Percentiles rank a stretch among this genome's conserved stretches.
phyloP scores from a whole-genome alignment of 1,140 invertebrate genomes.

The Drosophila melanogaster region DNA sequence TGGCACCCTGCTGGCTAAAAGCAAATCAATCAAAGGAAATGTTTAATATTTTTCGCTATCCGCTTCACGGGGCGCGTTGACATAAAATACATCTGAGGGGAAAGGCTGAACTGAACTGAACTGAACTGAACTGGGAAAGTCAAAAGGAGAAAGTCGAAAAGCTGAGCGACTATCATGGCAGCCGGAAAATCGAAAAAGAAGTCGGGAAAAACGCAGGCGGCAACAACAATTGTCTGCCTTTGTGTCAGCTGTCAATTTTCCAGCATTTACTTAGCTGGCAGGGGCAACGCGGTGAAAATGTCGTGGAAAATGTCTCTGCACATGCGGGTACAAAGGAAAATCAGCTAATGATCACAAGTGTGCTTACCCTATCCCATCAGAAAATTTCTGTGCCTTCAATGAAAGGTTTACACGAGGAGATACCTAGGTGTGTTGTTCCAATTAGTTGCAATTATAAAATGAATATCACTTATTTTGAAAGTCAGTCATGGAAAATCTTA shows the following conservation, averaged over 20 bases:
- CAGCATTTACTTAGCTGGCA: slow-evolving; percentile 24
- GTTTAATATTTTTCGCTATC: slow-evolving; percentile 69
- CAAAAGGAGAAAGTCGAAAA: slow-evolving; percentile 21
- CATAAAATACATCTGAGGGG: slow-evolving; percentile 26
- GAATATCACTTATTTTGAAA: no score
- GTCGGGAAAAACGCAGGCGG: slow-evolving; percentile 10
- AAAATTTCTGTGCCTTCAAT: not conserved
- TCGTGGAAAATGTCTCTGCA: slow-evolving; percentile 1
- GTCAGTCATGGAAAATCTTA: no score
- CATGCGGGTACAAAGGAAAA: slow-evolving; percentile 8
- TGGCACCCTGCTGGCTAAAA: slow-evolving; percentile 22
- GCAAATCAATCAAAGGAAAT: slow-evolving; percentile 69
- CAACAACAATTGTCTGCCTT: slow-evolving; percentile 41
- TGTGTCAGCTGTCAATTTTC: slow-evolving; percentile 54
- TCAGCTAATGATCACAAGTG: slow-evolving; percentile 30
- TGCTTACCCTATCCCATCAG: slow-evolving; percentile 26
- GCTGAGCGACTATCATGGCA: slow-evolving; percentile 41
- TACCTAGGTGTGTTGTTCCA: not conserved
- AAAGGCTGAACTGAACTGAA: slow-evolving; percentile 16
- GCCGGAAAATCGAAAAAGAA: slow-evolving; percentile 13
- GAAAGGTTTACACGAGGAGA: not conserved
- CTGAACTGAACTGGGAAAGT: not conserved
- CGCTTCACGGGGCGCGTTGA: slow-evolving; percentile 50
- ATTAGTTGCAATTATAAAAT: no score
- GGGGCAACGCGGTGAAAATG: slow-evolving; percentile 5